These are phyloP conservation scores for Syngnathus typhle DNA, from an alignment of 2,113 vertebrate genomes.

Conservation along the genomic window DNA sequence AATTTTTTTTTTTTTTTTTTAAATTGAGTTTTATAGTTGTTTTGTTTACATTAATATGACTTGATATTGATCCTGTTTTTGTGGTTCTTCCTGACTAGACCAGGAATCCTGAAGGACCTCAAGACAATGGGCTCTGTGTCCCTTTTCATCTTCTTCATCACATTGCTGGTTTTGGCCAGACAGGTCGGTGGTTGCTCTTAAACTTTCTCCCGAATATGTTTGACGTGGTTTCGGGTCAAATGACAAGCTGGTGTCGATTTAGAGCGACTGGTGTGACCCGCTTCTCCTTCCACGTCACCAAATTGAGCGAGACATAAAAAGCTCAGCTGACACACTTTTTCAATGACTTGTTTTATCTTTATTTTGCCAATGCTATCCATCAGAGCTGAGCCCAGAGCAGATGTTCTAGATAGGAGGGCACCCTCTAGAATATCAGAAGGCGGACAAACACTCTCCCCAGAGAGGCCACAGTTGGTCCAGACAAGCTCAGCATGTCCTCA, in stretches of 20 bases:
- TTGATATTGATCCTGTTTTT: neutral
- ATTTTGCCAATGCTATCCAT: conserved; percentile 40
- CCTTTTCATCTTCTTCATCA: conserved; percentile 94
- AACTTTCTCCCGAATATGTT: neutral
- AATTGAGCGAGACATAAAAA: conserved; percentile 15
- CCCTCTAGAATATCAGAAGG: conserved; percentile 21
- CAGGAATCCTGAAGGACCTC: conserved; percentile 92
- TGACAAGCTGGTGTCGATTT: neutral
- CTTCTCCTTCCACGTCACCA: conserved; percentile 10
- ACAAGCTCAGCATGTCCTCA: conserved; percentile 26
- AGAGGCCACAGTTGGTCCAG: conserved; percentile 19
- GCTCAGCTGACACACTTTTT: conserved; percentile 46
- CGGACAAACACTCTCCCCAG: conserved; percentile 14
- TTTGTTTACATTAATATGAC: neutral
- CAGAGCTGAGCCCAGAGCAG: conserved; percentile 48
- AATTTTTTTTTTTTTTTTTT: neutral
- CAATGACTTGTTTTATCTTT: conserved; percentile 24
- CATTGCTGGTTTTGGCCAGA: conserved; percentile 87
- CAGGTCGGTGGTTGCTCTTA: conserved; percentile 77
- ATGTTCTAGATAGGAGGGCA: conserved; percentile 38
- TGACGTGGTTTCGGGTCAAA: neutral
- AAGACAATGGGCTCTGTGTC: conserved; percentile 97
- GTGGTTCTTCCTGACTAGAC: conserved; percentile 66
- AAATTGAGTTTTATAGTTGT: neutral
- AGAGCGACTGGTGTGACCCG: neutral